Evolutionary conservation across 2,888 invertebrate species (phyloP).

Genomic region (Caenorhabditis panamensis): DNA sequence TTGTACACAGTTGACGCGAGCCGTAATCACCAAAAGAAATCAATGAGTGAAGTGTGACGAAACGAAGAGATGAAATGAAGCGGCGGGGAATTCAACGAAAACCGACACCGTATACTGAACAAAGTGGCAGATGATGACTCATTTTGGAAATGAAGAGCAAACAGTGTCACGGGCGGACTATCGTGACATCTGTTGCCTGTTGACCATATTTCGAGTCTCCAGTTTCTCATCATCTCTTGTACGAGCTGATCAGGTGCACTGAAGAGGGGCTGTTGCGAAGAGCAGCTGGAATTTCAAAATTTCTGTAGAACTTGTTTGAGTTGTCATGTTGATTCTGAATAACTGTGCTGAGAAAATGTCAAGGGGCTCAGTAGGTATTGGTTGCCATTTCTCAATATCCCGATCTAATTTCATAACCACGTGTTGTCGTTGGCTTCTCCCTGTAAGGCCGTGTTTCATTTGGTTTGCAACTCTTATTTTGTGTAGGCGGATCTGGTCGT

Average conservation of each 20-base stretch:
- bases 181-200: background rate
- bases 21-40: slow-evolving; percentile 52
- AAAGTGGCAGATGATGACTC: background rate
- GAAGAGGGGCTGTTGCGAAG: background rate
- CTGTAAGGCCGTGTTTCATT: slow-evolving; percentile 32
- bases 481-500: slow-evolving; percentile 54
- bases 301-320: background rate
- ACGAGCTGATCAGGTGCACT: background rate
- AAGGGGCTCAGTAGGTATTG: too few relatives aligned
- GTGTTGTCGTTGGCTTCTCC: slow-evolving; percentile 30
- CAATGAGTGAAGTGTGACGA: slow-evolving; percentile 13
- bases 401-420: slow-evolving; percentile 42
- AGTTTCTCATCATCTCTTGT: background rate
- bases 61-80: background rate
- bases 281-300: background rate
- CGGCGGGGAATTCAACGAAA: background rate
- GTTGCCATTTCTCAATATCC: slow-evolving; percentile 10
- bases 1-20: slow-evolving; percentile 50
- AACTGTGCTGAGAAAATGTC: too few relatives aligned
- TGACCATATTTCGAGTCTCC: slow-evolving; percentile 3
- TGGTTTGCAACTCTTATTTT: slow-evolving; percentile 43
- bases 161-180: background rate
- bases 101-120: slow-evolving; percentile 9
- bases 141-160: background rate
- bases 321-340: too few relatives aligned